Base-by-base conservation (phyloP, 2,797 vertebrate species). In the Alfaro cultratus region DNA sequence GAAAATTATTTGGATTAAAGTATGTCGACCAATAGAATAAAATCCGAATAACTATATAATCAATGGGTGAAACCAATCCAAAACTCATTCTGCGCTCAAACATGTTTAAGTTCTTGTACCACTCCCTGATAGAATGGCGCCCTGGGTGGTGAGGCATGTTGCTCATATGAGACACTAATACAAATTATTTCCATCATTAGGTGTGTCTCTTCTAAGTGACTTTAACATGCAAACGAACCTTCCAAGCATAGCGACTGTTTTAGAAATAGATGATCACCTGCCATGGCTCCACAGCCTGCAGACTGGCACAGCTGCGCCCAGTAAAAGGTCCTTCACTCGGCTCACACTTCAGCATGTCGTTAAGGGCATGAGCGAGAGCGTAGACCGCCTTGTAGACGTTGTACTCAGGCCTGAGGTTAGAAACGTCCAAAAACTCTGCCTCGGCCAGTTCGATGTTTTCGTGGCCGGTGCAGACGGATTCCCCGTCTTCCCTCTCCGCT, bases 311-410 rank as follows among this genome's bases (percentile, higher is more conserved):
- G 83, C 86, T 89, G 45, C 88, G 16, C 10, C 79, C 85, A 12
- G 13, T 76, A 81, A 95, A 94, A 71, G 94, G 93, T 18, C 94
- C 94, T 81, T 75, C 90, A 0, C 90, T 94, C 3, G 90, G 85
- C 36, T 89, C 80, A 87, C 95, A 95, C 13, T 36, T 73, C 55
- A 94, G 73, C 67, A 95, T 81, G 2, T 91, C 83, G 82, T 96
- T 76, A 5, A 96, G 85, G 0, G 94, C 92, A 71, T 95, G 76
- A 0, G 93, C 95, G 26, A 95, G 81, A 8, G 94, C 92, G 83
- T 95, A 95, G 53, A 96, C 95, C 36, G 95, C 94, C n/a, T 92
- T 92, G 77, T 90, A 91, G 26, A 91, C 46, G 77, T 92, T 92
- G 60, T 92, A 91, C 55, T 93, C 92, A 29, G 89, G 83, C 47